Percentiles rank a stretch among this genome's conserved stretches.
Evolutionary conservation across 2,797 vertebrate genomes (phyloP).

Genomic region (Mormyrops attenuatus): DNA sequence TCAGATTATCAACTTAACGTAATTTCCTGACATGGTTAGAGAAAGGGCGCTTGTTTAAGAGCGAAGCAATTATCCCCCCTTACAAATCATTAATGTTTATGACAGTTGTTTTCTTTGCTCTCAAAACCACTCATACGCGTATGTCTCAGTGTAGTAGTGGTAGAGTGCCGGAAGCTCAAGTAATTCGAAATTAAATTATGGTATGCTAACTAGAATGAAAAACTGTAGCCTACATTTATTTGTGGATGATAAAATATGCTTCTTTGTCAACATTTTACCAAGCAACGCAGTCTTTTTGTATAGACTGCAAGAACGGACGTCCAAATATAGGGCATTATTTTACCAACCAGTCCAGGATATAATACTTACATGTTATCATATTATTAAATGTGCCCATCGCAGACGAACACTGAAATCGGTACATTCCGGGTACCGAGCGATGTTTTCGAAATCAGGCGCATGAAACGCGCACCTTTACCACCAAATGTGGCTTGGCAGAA

Average conservation of each 20-base stretch:
- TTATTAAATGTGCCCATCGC: neutral
- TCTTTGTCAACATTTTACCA: neutral
- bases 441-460: neutral
- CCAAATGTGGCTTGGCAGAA: constrained; percentile 40
- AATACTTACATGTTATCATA: neutral
- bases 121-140: neutral
- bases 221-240: neutral
- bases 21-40: constrained; percentile 67
- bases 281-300: neutral
- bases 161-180: neutral
- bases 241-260: neutral
- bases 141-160: neutral
- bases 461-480: neutral
- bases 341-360: neutral
- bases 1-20: constrained; percentile 70
- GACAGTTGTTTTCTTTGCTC: constrained; percentile 24
- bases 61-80: constrained; percentile 52
- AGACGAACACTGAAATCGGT: neutral
- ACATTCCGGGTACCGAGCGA: neutral
- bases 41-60: constrained; percentile 66
- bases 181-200: constrained; percentile 5
- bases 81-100: constrained; percentile 54
- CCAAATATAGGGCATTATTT: neutral
- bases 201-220: constrained; percentile 1
- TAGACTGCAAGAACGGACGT: neutral